phyloP scores from a whole-genome alignment of 2,888 invertebrate species.

The Matsumyia berberina region DNA sequence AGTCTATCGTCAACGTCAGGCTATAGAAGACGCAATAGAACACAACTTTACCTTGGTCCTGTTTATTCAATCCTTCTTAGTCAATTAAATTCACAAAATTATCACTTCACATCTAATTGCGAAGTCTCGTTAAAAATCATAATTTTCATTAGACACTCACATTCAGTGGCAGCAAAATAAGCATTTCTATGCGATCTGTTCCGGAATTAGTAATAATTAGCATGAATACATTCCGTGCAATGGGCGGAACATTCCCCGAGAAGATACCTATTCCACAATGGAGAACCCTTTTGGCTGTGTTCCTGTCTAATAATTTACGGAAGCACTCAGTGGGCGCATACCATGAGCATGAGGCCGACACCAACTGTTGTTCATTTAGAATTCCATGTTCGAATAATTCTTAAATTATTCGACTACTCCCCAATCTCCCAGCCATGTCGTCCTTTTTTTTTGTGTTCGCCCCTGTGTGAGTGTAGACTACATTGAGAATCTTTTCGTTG shows the following conservation, averaged over 20 bases:
- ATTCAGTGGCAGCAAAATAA: neutral
- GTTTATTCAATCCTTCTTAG: too few relatives aligned
- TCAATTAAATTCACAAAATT: conserved; percentile 52
- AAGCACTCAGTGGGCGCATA: conserved; percentile 10
- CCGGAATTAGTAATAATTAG: conserved; percentile 65
- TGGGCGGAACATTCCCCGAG: conserved; percentile 43
- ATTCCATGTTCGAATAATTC: conserved; percentile 73
- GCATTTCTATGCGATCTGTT: conserved; percentile 22
- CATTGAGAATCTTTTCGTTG: conserved; percentile 30
- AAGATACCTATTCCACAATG: conserved; percentile 52
- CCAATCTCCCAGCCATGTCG: conserved; percentile 59
- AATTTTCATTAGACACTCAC: conserved; percentile 24
- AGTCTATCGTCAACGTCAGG: too few relatives aligned
- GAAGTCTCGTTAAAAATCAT: conserved; percentile 34
- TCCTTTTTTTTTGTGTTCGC: conserved; percentile 35
- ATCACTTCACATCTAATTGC: conserved; percentile 32
- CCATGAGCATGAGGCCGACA: conserved; percentile 36
- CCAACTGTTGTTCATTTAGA: conserved; percentile 74
- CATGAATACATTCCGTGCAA: conserved; percentile 58
- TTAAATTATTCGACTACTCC: conserved; percentile 69
- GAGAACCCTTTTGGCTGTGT: too few relatives aligned
- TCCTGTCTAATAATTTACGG: conserved; percentile 21
- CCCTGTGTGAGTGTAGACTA: conserved; percentile 1
- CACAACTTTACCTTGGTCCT: too few relatives aligned
- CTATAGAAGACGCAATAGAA: too few relatives aligned